Base-by-base conservation (phyloP, 2,797 vertebrate genomes). In the Chelon labrosus region DNA sequence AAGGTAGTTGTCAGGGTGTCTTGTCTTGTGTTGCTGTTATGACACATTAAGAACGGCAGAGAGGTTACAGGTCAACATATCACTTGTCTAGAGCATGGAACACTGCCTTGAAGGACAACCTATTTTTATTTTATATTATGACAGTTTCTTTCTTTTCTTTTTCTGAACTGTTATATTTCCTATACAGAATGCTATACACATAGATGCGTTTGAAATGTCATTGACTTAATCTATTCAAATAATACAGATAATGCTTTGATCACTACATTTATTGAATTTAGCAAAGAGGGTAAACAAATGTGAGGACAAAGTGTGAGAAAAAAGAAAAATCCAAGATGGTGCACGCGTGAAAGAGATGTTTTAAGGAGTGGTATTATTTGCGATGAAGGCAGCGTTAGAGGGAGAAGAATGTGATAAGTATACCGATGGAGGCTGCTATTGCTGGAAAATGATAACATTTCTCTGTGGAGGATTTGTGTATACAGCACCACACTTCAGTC, bases 361-460 rank as follows among this genome's bases (percentile, higher is more conserved):
- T 83, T 74, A 82, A 88, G 44, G 73, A 76, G 79, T 73, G 46
- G 70, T 72, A 57, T 80, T 82, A 85, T 86, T 87, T 77, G 81
- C 82, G 78, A 89, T 85, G 72, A 85, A 68, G 57, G 70, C 44
- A 65, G 53, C 67, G 81, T 87, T 86, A 79, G 77, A 75, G 65
- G 62, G 50, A 76, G 85, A 79, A 73, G 61, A 65, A 80, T 79
- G 74, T 71, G 83, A 77, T 87, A 80, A 82, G 74, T 85, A 67
- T 62, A 86, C 78, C 31, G 37, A 79, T 41, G 62, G 65, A 85
- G 70, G 65, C 84, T 85, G 70, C 86, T 83, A 85, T 77, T 87
- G 83, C 83, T 75, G 55, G 77, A 81, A 88, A 90, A 85, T 80
- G 59, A 89, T 81, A 86, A 72, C 70, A 72, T 86, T 83, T 84